Percentiles rank a stretch among this genome's conserved stretches.
Conservation (phyloP, 30 jellyfish, hydroid and myxozoan species). For the Aurelia aurita region DNA sequence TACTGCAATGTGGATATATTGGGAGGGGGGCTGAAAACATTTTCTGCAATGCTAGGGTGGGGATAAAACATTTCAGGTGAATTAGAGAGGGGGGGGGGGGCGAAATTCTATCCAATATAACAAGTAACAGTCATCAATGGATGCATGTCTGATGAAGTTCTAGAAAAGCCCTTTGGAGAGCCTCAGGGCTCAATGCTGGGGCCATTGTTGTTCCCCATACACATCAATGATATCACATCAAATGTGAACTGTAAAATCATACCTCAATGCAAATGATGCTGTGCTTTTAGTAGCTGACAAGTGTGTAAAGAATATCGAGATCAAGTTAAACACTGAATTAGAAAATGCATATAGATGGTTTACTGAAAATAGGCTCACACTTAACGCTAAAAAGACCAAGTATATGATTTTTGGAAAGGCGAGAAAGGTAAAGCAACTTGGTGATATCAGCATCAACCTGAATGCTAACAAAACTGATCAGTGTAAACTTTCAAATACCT, state of each 20-base stretch:
- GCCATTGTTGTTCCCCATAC: not conserved
- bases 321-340: not conserved
- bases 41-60: no score
- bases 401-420: constrained; percentile 36
- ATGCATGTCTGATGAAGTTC: constrained; percentile 22
- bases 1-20: no score
- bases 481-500: constrained; percentile 40
- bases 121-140: not conserved
- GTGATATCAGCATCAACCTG: constrained; percentile 33
- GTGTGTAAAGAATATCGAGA: not conserved
- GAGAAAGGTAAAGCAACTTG: constrained; percentile 21
- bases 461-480: constrained; percentile 15
- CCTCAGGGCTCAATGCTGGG: constrained; percentile 3
- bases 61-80: no score
- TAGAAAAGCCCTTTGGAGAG: not conserved
- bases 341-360: constrained; percentile 30
- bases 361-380: constrained; percentile 45
- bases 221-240: constrained; percentile 10
- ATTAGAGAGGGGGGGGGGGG: no score
- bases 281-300: constrained; percentile 28
- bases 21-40: no score
- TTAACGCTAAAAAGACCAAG: constrained; percentile 33
- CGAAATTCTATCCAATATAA: no score
- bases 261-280: constrained; percentile 18
- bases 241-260: constrained; percentile 18